Conservation (phyloP, 2,888 invertebrate genomes). For the Tupiocoris notatus region DNA sequence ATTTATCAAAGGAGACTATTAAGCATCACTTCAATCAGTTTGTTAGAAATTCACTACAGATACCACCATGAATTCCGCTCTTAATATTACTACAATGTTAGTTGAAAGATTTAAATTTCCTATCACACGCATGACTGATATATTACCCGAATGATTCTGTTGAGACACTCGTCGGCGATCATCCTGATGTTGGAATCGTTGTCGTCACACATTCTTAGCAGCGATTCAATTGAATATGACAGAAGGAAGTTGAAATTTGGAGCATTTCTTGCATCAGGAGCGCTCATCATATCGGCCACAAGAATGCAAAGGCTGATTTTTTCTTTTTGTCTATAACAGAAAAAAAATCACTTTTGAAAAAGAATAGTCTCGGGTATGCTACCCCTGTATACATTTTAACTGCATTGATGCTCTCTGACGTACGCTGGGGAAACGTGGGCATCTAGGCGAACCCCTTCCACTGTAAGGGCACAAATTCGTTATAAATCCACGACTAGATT, state of each 20-base stretch:
- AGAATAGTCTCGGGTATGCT: neutral
- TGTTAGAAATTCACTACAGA: no score
- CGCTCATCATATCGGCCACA: slow-evolving; percentile 70
- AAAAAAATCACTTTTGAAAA: neutral
- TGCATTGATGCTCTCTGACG: no score
- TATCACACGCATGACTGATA: no score
- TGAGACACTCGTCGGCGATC: slow-evolving; percentile 78
- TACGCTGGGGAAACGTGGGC: no score
- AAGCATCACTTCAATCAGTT: no score
- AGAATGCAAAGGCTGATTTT: slow-evolving; percentile 70
- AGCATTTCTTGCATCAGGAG: slow-evolving; percentile 61
- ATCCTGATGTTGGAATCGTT: slow-evolving; percentile 74
- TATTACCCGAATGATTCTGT: slow-evolving; percentile 66
- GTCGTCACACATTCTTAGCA: slow-evolving; percentile 73
- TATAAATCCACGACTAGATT: no score
- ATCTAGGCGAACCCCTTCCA: no score
- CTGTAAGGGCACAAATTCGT: no score
- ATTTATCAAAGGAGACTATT: no score
- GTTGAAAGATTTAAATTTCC: no score
- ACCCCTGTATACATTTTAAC: neutral
- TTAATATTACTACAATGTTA: no score
- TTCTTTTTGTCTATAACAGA: slow-evolving; percentile 66
- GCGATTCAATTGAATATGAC: slow-evolving; percentile 68
- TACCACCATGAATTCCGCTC: neutral
- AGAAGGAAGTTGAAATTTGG: slow-evolving; percentile 65